Conservation (phyloP, 2,797 vertebrate genomes). For the Hypotaenidia philippensis region DNA sequence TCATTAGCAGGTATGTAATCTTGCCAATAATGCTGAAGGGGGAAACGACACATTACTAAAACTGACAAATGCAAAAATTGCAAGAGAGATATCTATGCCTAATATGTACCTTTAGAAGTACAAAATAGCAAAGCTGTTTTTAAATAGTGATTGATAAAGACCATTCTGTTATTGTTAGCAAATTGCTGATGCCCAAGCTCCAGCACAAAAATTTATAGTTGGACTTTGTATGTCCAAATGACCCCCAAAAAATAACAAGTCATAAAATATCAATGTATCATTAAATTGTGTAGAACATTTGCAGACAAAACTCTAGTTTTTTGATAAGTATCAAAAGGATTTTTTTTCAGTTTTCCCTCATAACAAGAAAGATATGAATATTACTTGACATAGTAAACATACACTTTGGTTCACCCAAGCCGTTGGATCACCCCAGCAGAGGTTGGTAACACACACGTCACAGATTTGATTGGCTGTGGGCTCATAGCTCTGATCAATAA, state of each 20-base stretch:
- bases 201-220: neutral
- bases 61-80: neutral
- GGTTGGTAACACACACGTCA: neutral
- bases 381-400: neutral
- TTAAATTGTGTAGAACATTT: neutral
- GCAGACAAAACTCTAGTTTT: neutral
- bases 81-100: fast-evolving
- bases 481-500: conserved; percentile 55
- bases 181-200: neutral
- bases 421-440: neutral
- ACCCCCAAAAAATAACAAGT: neutral
- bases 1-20: neutral
- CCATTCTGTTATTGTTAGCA: neutral
- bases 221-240: neutral
- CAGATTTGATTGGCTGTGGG: neutral
- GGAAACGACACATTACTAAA: neutral
- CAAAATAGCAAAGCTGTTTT: neutral
- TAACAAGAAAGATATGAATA: neutral
- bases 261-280: neutral
- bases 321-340: neutral
- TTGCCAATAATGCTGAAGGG: neutral
- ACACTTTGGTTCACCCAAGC: neutral
- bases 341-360: neutral
- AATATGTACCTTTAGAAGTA: neutral
- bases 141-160: neutral